Evolutionary conservation across 2,113 vertebrate species (phyloP).

Genomic region (Leptocoma aspasia): DNA sequence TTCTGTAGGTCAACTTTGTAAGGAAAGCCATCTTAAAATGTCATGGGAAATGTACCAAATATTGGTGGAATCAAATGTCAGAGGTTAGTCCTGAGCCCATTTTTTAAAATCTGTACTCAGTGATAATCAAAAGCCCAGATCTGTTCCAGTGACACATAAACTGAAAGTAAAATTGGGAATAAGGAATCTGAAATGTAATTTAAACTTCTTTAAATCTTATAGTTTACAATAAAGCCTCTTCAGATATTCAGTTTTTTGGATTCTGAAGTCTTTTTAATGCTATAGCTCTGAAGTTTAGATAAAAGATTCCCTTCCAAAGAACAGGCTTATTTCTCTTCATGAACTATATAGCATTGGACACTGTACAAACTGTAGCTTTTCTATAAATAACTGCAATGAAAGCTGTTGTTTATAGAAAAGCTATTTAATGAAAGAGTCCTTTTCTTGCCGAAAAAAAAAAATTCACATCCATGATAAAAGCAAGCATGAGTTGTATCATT

Average conservation of each 20-base stretch:
- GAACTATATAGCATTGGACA: neutral
- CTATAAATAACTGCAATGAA: neutral
- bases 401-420: too few relatives aligned
- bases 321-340: neutral
- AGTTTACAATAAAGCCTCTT: neutral
- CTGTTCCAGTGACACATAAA: neutral
- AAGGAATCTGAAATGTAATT: neutral
- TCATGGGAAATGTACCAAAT: neutral
- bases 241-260: neutral
- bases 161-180: neutral
- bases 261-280: neutral
- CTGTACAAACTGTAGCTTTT: neutral
- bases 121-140: neutral
- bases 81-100: neutral
- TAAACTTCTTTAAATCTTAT: neutral
- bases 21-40: neutral
- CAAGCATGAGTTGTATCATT: neutral
- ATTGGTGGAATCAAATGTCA: neutral
- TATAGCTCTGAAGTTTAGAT: neutral
- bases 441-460: neutral
- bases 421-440: too few relatives aligned
- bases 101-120: neutral
- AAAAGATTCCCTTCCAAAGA: neutral
- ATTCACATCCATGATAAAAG: neutral
- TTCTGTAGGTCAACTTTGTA: neutral